Conservation (phyloP, 2,888 invertebrate species). For the Nymphalis polychloros region DNA sequence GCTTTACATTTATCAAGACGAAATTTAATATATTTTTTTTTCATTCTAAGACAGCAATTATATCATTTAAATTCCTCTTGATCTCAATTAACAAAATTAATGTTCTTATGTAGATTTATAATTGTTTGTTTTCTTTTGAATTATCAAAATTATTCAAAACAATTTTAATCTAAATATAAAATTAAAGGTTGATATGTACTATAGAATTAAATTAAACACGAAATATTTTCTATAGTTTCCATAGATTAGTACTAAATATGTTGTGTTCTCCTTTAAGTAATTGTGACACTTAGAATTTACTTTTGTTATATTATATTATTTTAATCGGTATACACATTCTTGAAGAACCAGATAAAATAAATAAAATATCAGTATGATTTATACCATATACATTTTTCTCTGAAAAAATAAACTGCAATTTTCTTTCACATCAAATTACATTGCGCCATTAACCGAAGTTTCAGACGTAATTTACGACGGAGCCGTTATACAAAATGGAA, state of each 20-base stretch:
- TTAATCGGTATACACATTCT: too few relatives aligned
- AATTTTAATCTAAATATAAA: constrained; percentile 54
- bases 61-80: background rate
- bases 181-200: too few relatives aligned
- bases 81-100: background rate
- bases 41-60: too few relatives aligned
- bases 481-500: constrained; percentile 51
- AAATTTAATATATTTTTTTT: too few relatives aligned
- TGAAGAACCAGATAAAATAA: background rate
- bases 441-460: constrained; percentile 32
- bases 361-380: background rate
- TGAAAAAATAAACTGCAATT: constrained; percentile 6
- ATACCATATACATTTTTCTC: background rate
- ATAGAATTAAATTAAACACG: too few relatives aligned
- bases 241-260: too few relatives aligned
- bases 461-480: constrained; percentile 32
- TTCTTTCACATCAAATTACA: constrained; percentile 7
- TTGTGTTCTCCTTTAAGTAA: too few relatives aligned
- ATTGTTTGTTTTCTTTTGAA: constrained; percentile 13
- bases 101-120: background rate
- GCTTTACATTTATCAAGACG: too few relatives aligned
- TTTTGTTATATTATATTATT: too few relatives aligned
- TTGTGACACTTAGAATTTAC: too few relatives aligned
- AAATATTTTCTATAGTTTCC: too few relatives aligned
- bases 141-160: constrained; percentile 25